Percentiles rank a stretch among this genome's conserved stretches.
Conservation (phyloP, 2,888 invertebrate genomes). For the Drosophila antonietae region DNA sequence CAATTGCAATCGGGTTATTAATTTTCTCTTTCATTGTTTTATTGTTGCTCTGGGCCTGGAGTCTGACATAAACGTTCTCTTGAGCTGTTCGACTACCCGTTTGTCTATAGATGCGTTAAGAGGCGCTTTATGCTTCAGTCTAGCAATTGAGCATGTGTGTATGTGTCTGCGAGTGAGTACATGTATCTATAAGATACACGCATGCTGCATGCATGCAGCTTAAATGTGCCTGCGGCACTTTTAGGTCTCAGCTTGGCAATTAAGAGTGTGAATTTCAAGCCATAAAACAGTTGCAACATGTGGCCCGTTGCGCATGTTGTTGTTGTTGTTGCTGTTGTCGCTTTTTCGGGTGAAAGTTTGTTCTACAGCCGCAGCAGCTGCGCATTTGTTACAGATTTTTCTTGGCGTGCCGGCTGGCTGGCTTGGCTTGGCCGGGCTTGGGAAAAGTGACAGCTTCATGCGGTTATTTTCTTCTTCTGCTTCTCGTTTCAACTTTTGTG, state of each 20-base stretch:
- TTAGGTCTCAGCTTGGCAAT: slow-evolving; percentile 61
- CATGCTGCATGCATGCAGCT: slow-evolving; percentile 35
- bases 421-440: slow-evolving; percentile 7
- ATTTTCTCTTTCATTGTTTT: slow-evolving; percentile 78
- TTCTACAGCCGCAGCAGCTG: slow-evolving; percentile 61
- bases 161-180: slow-evolving; percentile 7
- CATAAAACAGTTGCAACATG: slow-evolving; percentile 73
- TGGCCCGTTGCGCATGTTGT: slow-evolving; percentile 38
- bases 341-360: slow-evolving; percentile 76
- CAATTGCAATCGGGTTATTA: slow-evolving; percentile 66
- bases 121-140: slow-evolving; percentile 26
- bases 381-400: slow-evolving; percentile 74
- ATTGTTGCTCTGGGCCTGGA: slow-evolving; percentile 34
- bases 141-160: background rate
- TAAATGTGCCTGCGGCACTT: slow-evolving; percentile 32
- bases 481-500: slow-evolving; percentile 28
- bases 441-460: slow-evolving; percentile 60
- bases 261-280: slow-evolving; percentile 77
- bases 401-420: slow-evolving; percentile 22
- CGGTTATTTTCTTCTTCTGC: slow-evolving; percentile 14
- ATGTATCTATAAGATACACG: slow-evolving; percentile 44
- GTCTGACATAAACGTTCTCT: slow-evolving; percentile 59
- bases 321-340: slow-evolving; percentile 27
- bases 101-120: slow-evolving; percentile 64
- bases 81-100: slow-evolving; percentile 16